phyloP scores from a whole-genome alignment of 2,113 vertebrate species.

The Silurus glanis region DNA sequence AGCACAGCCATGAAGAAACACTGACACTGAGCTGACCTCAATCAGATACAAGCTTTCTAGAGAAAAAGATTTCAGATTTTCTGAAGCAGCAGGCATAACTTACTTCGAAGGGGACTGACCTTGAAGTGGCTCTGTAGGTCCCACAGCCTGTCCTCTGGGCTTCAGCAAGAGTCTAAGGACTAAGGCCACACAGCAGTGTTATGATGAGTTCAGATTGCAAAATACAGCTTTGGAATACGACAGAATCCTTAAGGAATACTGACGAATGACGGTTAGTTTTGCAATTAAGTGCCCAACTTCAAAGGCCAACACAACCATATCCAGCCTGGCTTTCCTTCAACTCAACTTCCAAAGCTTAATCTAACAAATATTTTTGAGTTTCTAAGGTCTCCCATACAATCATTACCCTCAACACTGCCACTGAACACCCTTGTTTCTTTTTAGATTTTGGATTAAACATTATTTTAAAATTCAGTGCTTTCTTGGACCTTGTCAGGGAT shows the following conservation, averaged over 20 bases:
- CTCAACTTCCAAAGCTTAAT: not conserved
- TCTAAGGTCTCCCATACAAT: not conserved
- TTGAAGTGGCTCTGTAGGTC: not conserved
- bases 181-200: not conserved
- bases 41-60: not conserved
- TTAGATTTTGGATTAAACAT: not conserved
- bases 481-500: not conserved
- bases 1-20: not conserved
- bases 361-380: not conserved
- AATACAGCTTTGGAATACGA: not conserved
- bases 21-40: not conserved
- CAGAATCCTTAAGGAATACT: not conserved
- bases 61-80: not conserved
- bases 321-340: not conserved
- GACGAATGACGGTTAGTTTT: not conserved
- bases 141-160: not conserved
- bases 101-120: not conserved
- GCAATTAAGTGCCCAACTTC: not conserved
- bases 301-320: not conserved
- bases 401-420: not conserved
- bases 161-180: not conserved
- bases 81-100: not conserved
- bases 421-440: not conserved
- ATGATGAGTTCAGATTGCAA: not conserved
- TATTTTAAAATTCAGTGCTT: not conserved